Base-by-base conservation (phyloP, 2,113 vertebrate genomes). In the Canis aureus region DNA sequence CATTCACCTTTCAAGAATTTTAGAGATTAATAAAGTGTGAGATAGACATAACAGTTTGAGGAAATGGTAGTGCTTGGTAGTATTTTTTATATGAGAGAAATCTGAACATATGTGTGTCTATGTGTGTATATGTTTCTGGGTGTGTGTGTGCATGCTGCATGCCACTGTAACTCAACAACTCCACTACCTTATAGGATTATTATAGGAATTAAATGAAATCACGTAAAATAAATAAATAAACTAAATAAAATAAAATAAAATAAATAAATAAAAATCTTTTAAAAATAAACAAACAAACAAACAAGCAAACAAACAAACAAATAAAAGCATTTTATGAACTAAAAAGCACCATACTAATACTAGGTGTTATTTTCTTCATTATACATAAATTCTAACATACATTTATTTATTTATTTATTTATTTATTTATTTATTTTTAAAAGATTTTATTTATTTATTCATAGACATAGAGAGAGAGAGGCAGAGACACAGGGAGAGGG, bases 121-220 rank as follows among this genome's bases (percentile, higher is more conserved):
- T 25, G 4, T 25, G 51, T 0, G 0, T n/a, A 1, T 71, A 22
- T 17, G 8, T 66, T 2, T 27, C 29, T 89, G 55, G 27, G 29
- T 35, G 35, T 62, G 4, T 91, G 23, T 73, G 27, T 71, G 22
- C 38, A 19, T 66, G 25, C 27, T 64, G 38, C 8, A 11, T 49
- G 25, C 43, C 53, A 82, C 3, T 20, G 5, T 74, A 62, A n/a
- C 29, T 74, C 64, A 94, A 69, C 13, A 86, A 71, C 32, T 94
- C 86, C 49, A 2, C 32, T n/a, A 59, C 23, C 57, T 71, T n/a
- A 35, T 32, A 81, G 43, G 32, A 69, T 83, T 66, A 59, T 0
- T 91, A 11, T 11, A 35, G 13, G 51, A 86, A 97, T 66, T 19
- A 93, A 94, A 51, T 57, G n/a, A 89, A 67, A 95, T 19, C 43